Base-by-base conservation (phyloP, 2,797 vertebrate species). In the Phaenicophaeus curvirostris region DNA sequence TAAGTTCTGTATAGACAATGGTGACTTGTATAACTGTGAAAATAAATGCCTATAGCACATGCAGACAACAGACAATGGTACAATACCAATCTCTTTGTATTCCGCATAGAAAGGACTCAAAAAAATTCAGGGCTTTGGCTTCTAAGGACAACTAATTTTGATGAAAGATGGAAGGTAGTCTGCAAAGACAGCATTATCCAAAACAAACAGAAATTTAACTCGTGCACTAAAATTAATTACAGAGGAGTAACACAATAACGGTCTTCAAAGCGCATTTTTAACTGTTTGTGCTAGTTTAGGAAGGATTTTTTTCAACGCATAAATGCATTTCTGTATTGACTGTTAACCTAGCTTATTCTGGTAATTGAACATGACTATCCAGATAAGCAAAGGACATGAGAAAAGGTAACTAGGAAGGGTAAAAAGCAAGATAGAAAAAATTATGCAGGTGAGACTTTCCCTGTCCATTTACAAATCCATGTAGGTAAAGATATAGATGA, bases 381-480 rank as follows among this genome's bases (percentile, higher is more conserved):
- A 13, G 1, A 13, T 1, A 78, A 1, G 4, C 0, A 1, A 55
- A 85, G 18, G 16, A 46, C 27, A 30, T 0, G 3, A 41, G 63
- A 53, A 72, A 27, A 72, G 12, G 18, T 71, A 44, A 69, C 8
- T 0, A 59, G 13, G 15, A 61, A 59, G 30, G 11, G 12, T 39
- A 77, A 54, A 77, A 76, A 55, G 4, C 50, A 11, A 95, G 8
- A 59, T 2, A 65, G 35, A 33, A 50, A 76, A 37, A 76, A 0
- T 0, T 17, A 69, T 4, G 15, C 21, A 61, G 11, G 15, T 14
- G 17, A 87, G 37, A 65, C 46, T 18, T 67, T 37, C 39, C 35
- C 30, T 57, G 30, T 25, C 23, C 58, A 33, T 42, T 67, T 62
- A 42, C 39, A 86, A 50, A 68, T 23, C 58, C 18, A 9, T 0